Evolutionary conservation across 2,113 vertebrate genomes (phyloP).

Genomic region (Colius striatus): DNA sequence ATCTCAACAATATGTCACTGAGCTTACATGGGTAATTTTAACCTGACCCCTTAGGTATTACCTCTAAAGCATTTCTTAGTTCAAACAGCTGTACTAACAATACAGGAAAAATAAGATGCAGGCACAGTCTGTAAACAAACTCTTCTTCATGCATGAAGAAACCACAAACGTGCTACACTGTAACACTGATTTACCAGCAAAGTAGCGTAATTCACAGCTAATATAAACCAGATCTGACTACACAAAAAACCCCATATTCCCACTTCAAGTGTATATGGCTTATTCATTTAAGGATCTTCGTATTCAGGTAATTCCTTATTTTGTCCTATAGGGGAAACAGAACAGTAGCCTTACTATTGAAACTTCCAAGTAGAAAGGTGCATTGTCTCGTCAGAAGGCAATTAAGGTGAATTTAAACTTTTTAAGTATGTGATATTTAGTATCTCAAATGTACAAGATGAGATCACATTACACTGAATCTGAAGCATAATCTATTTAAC

Average conservation of each 20-base stretch:
- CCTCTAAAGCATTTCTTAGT: not conserved
- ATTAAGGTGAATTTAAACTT: not conserved
- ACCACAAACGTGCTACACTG: not conserved
- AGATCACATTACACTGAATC: not conserved
- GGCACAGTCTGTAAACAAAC: not conserved
- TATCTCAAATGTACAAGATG: not conserved
- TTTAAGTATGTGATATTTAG: not conserved
- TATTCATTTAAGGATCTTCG: not conserved
- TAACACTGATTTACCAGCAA: not conserved
- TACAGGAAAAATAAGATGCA: not conserved
- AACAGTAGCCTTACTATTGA: not conserved
- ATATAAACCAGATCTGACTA: not conserved
- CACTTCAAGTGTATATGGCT: not conserved
- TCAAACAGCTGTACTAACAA: not conserved
- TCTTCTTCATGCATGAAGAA: not conserved
- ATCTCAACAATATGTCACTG: not conserved
- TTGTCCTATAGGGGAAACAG: not conserved
- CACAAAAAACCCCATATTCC: not conserved
- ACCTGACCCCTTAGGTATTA: not conserved
- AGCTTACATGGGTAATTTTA: not conserved
- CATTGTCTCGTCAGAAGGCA: not conserved
- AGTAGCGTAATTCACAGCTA: not conserved
- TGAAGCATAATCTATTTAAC: not conserved
- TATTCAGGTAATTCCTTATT: not conserved
- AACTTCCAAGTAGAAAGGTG: not conserved